These are phyloP conservation scores for Chymomyza costata DNA, from an alignment of 1,140 invertebrate species.

Conservation along the genomic window DNA sequence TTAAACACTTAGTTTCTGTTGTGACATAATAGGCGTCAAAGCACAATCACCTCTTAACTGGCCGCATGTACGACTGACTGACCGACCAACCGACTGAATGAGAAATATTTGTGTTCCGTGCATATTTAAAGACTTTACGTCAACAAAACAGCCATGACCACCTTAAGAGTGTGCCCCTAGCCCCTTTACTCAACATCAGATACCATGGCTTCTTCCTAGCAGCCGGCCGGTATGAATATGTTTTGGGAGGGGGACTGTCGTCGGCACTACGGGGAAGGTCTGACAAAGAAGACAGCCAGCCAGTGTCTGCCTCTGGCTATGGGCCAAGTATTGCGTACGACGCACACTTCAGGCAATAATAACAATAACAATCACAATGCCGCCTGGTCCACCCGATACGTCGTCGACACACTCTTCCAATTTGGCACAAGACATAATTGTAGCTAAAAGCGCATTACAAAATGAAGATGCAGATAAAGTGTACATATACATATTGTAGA, in stretches of 20 bases:
- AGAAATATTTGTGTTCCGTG: constrained; percentile 16
- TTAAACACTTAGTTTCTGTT: too few species aligned
- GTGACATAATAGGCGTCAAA: constrained; percentile 34
- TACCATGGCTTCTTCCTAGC: background rate
- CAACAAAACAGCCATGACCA: constrained; percentile 51
- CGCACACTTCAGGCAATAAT: background rate
- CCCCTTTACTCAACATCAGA: too few species aligned
- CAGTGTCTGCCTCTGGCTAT: constrained; percentile 43
- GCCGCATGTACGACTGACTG: too few species aligned
- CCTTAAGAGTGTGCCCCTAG: constrained; percentile 22
- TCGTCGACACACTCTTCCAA: too few species aligned
- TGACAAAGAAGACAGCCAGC: background rate
- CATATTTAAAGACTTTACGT: constrained; percentile 62
- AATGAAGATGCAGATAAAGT: too few species aligned
- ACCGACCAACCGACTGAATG: too few species aligned
- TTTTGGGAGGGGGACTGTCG: constrained; percentile 9
- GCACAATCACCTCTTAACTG: constrained; percentile 34
- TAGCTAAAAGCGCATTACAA: constrained; percentile 14
- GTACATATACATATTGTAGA: too few species aligned
- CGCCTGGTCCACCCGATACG: too few species aligned
- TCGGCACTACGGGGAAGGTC: background rate
- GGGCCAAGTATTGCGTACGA: constrained; percentile 46
- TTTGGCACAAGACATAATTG: constrained; percentile 15
- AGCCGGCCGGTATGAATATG: too few species aligned
- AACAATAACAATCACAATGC: too few species aligned